Percentiles rank a stretch among this genome's conserved stretches.
Conservation (phyloP, 1,140 invertebrate species). For the Radopholus similis region DNA sequence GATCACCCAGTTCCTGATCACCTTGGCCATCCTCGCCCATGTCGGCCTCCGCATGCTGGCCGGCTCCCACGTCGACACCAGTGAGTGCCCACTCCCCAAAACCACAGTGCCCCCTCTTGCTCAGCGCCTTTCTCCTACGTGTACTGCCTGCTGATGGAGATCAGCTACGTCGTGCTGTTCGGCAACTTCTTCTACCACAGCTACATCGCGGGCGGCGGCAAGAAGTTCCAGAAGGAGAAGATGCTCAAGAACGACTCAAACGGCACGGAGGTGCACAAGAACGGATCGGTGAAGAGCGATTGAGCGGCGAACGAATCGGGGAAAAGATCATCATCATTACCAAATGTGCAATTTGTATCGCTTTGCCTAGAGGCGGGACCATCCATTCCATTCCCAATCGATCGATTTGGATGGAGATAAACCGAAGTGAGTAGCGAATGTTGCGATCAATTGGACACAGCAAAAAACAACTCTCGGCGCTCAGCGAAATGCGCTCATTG, state of each 20-base stretch:
- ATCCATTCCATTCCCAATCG: too few relatives aligned
- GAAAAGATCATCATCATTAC: background rate
- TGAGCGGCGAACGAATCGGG: background rate
- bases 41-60: conserved; percentile 65
- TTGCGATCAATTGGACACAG: too few relatives aligned
- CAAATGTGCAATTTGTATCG: too few relatives aligned
- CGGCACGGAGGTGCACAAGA: conserved; percentile 32
- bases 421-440: too few relatives aligned
- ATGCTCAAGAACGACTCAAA: background rate
- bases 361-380: too few relatives aligned
- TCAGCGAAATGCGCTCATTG: too few relatives aligned
- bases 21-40: conserved; percentile 81
- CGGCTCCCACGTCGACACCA: conserved; percentile 62
- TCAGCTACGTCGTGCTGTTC: conserved; percentile 66
- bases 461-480: too few relatives aligned
- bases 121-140: conserved; percentile 74
- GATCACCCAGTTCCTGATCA: conserved; percentile 90
- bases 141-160: conserved; percentile 86
- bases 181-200: conserved; percentile 64
- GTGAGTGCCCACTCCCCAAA: conserved; percentile 61
- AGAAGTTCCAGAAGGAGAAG: conserved; percentile 55
- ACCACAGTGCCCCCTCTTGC: conserved; percentile 74
- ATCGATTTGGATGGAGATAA: too few relatives aligned
- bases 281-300: conserved; percentile 37
- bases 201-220: conserved; percentile 59